Evolutionary conservation across 2,797 vertebrate species (phyloP).

Genomic region (Esox masquinongy): DNA sequence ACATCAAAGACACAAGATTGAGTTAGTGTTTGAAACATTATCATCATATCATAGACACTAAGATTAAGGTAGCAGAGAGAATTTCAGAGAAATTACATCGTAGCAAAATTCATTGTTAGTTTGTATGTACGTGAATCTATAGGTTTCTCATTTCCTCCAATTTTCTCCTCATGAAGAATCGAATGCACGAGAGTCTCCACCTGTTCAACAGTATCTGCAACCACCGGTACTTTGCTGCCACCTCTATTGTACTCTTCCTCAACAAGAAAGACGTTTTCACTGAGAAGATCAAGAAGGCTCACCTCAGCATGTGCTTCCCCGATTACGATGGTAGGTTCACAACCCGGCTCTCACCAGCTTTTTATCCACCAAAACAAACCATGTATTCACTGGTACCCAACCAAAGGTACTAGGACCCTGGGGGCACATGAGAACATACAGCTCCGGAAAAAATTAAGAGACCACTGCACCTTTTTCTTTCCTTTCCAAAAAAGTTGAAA

Average conservation of each 20-base stretch:
- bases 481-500: no score
- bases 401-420: no score
- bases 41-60: conserved; percentile 91
- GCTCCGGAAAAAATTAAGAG: no score
- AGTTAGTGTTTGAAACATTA: conserved; percentile 68
- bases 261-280: conserved; percentile 98
- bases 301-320: conserved; percentile 98
- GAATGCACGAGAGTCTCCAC: conserved; percentile 99
- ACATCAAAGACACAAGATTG: conserved; percentile 93
- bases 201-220: conserved; percentile 99
- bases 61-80: conserved; percentile 73
- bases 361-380: background rate
- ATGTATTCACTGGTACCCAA: background rate
- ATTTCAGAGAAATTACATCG: conserved; percentile 40
- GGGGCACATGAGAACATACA: no score
- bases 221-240: conserved; percentile 94
- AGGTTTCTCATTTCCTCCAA: background rate
- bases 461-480: no score
- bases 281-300: conserved; percentile 98
- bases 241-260: conserved; percentile 97
- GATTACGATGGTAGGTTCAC: conserved; percentile 90
- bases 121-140: conserved; percentile 80
- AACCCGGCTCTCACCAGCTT: no score
- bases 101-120: conserved; percentile 84
- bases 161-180: conserved; percentile 79